Conservation (phyloP, 2,797 vertebrate genomes). For the Cetoscarus ocellatus region DNA sequence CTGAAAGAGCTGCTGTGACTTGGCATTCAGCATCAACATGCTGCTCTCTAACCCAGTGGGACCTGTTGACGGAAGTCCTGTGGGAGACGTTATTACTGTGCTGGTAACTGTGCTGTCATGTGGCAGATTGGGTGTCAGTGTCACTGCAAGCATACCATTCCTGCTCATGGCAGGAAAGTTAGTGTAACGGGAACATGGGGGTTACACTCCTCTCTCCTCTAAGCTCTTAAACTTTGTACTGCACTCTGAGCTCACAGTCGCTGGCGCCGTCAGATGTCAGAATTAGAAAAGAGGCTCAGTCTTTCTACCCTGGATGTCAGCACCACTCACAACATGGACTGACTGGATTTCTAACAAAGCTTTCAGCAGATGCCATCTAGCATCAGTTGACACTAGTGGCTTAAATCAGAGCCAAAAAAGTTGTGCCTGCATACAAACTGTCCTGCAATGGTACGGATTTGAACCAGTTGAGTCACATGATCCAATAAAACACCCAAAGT, state of each 20-base stretch:
- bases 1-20: conserved; percentile 14
- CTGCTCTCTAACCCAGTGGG: conserved; percentile 43
- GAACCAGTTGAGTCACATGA: background rate
- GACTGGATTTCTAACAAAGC: conserved; percentile 59
- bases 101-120: conserved; percentile 77
- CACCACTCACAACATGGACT: conserved; percentile 42
- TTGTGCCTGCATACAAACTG: too few species aligned
- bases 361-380: conserved; percentile 25
- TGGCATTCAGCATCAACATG: conserved; percentile 21
- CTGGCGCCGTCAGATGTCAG: conserved; percentile 65
- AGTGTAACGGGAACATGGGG: conserved; percentile 52
- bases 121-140: conserved; percentile 70
- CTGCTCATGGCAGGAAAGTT: conserved; percentile 63
- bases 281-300: conserved; percentile 68
- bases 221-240: conserved; percentile 66
- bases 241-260: conserved; percentile 46
- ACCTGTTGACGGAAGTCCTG: conserved; percentile 67
- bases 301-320: conserved; percentile 52
- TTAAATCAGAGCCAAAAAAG: conserved; percentile 27
- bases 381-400: background rate
- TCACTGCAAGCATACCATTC: conserved; percentile 65
- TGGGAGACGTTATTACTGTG: conserved; percentile 66
- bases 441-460: conserved; percentile 11
- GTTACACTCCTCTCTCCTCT: conserved; percentile 43
- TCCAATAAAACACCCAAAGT: conserved; percentile 25